Conservation (phyloP, 2,113 vertebrate species). For the Calonectris borealis region DNA sequence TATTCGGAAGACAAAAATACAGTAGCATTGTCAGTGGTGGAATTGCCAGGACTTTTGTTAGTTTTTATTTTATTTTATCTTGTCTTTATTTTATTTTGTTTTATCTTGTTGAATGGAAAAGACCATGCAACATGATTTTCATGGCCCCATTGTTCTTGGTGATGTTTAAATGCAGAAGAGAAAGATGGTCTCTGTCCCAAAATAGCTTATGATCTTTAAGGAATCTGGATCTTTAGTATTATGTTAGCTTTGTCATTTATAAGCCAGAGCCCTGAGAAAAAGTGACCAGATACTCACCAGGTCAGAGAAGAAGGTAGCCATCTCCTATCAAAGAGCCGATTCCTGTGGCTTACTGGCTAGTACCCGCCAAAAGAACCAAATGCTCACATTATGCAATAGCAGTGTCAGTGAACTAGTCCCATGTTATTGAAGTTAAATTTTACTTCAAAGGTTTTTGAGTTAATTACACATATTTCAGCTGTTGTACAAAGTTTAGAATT, state of each 20-base stretch:
- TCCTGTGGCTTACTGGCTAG: background rate
- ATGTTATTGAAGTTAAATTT: constrained; percentile 63
- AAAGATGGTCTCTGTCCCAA: background rate
- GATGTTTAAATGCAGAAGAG: background rate
- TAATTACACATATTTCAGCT: constrained; percentile 26
- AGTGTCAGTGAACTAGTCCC: background rate
- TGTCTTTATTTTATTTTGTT: background rate
- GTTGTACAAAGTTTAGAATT: constrained; percentile 58
- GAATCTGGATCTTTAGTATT: background rate
- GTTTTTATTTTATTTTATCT: background rate
- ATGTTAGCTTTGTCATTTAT: background rate
- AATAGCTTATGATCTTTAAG: background rate
- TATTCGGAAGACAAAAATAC: background rate
- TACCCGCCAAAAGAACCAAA: background rate
- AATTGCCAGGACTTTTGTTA: background rate
- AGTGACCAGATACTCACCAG: constrained; percentile 56
- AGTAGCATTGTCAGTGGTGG: background rate
- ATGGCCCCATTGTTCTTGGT: background rate
- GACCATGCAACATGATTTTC: background rate
- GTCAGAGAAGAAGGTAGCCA: constrained; percentile 42
- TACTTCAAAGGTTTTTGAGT: constrained; percentile 44
- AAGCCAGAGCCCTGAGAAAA: background rate
- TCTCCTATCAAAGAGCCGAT: background rate
- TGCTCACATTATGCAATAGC: background rate
- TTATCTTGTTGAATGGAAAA: background rate